Percentiles rank a stretch among this genome's conserved stretches.
These are phyloP conservation scores for Torymus aiolomorphi DNA, from an alignment of 2,888 invertebrate genomes.

Conservation along the genomic window DNA sequence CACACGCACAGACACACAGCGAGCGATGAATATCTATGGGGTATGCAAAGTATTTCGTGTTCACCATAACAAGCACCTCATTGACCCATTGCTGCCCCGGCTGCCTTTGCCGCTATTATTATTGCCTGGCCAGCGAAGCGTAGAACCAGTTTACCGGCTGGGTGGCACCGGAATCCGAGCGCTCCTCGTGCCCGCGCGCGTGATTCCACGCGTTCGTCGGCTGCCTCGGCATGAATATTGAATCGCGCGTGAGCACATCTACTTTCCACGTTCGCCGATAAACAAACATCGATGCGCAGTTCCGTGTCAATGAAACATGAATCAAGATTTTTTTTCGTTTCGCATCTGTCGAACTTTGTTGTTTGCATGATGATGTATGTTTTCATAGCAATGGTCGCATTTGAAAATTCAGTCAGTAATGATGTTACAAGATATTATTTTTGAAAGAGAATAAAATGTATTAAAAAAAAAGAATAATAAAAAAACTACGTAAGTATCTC, in stretches of 20 bases:
- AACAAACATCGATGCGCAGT: constrained; percentile 43
- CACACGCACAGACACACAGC: constrained; percentile 19
- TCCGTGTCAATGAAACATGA: constrained; percentile 42
- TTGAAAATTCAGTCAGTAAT: too few relatives aligned
- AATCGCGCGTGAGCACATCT: constrained; percentile 38
- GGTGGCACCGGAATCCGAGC: constrained; percentile 67
- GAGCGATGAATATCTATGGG: constrained; percentile 72
- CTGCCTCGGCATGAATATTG: constrained; percentile 52
- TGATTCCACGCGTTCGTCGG: neutral
- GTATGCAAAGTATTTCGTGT: constrained; percentile 74
- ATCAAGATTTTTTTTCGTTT: too few relatives aligned
- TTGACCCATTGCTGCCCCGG: constrained; percentile 69
- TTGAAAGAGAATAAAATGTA: too few relatives aligned
- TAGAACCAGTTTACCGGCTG: constrained; percentile 69
- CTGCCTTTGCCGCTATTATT: constrained; percentile 64
- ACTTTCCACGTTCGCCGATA: constrained; percentile 55
- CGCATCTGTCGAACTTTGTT: too few relatives aligned
- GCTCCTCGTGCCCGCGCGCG: neutral
- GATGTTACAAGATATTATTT: too few relatives aligned
- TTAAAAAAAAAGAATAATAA: too few relatives aligned
- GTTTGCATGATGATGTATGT: too few relatives aligned
- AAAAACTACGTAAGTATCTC: too few relatives aligned
- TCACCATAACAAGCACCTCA: constrained; percentile 74
- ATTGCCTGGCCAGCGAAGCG: constrained; percentile 65
- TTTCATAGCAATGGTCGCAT: too few relatives aligned